phyloP scores from a whole-genome alignment of 2,888 invertebrate genomes.

The Choreutis nemorana region DNA sequence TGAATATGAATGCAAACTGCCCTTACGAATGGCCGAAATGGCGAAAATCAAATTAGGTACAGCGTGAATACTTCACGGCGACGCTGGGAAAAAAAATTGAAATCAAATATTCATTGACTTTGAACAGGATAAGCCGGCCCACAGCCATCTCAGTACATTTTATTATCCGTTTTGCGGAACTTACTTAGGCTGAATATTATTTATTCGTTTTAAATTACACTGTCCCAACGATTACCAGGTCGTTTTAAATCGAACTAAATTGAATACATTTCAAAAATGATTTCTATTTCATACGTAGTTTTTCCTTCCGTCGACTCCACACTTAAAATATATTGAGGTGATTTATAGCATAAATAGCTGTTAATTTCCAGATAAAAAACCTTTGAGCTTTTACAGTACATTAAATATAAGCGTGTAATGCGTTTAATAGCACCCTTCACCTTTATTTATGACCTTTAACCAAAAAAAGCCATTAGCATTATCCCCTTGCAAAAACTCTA shows the following conservation, averaged over 20 bases:
- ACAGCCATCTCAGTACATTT: conserved; percentile 65
- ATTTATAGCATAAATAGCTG: too few relatives aligned
- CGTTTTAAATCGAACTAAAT: too few relatives aligned
- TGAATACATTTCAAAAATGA: too few relatives aligned
- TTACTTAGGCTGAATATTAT: too few relatives aligned
- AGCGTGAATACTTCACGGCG: conserved; percentile 66
- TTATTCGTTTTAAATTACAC: too few relatives aligned
- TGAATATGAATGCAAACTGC: conserved; percentile 67
- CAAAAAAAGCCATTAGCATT: conserved; percentile 56
- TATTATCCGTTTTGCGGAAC: conserved; percentile 64
- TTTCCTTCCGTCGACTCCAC: too few relatives aligned
- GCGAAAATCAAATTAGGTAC: conserved; percentile 68
- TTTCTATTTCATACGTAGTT: too few relatives aligned
- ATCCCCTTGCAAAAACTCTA: conserved; percentile 38
- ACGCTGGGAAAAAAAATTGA: conserved; percentile 63
- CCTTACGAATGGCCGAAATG: conserved; percentile 57
- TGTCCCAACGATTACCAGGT: too few relatives aligned
- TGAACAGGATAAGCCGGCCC: conserved; percentile 65
- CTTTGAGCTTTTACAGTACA: conserved; percentile 59
- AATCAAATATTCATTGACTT: conserved; percentile 68
- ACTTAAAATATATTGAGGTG: too few relatives aligned
- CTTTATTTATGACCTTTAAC: conserved; percentile 50
- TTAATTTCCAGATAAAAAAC: conserved; percentile 48
- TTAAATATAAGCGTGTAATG: conserved; percentile 63
- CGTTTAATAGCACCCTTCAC: conserved; percentile 64